These are phyloP conservation scores for Philhelius pedissequus DNA, from an alignment of 2,888 invertebrate genomes.

Conservation along the genomic window DNA sequence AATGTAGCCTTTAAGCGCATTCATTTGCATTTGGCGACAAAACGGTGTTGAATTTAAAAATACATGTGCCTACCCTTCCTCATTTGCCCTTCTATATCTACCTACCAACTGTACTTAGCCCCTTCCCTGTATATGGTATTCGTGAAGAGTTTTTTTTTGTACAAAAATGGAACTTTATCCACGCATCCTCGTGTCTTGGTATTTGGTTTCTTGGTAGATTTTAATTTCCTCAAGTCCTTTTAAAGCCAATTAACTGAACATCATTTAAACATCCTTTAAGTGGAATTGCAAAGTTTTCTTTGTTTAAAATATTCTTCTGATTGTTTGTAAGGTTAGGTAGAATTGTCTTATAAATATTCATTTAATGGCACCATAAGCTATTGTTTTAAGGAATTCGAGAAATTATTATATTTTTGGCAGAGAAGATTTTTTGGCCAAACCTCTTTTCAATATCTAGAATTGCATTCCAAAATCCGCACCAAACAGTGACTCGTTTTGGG, in stretches of 20 bases:
- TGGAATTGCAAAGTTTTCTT: neutral
- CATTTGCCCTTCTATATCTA: neutral
- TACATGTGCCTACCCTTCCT: neutral
- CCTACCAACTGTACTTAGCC: neutral
- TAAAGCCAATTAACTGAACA: slow-evolving; percentile 62
- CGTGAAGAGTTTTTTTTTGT: neutral
- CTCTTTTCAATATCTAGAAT: no score
- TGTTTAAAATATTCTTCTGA: neutral
- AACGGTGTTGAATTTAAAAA: slow-evolving; percentile 38
- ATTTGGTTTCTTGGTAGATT: slow-evolving; percentile 26
- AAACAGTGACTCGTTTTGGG: no score
- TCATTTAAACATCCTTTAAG: slow-evolving; percentile 47
- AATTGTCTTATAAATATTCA: neutral
- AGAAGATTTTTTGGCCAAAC: no score
- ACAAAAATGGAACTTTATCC: neutral
- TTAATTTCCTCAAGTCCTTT: slow-evolving; percentile 43
- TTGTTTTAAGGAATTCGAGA: neutral
- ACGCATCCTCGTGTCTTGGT: slow-evolving; percentile 46
- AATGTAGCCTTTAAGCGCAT: slow-evolving; percentile 59
- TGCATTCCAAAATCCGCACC: no score
- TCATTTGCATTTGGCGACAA: slow-evolving; percentile 66
- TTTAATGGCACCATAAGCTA: no score
- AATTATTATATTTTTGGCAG: no score
- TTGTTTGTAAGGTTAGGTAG: neutral
- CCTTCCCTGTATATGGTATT: neutral